Base-by-base conservation (phyloP, 1,140 invertebrate genomes). In the Cotesia glomerata region DNA sequence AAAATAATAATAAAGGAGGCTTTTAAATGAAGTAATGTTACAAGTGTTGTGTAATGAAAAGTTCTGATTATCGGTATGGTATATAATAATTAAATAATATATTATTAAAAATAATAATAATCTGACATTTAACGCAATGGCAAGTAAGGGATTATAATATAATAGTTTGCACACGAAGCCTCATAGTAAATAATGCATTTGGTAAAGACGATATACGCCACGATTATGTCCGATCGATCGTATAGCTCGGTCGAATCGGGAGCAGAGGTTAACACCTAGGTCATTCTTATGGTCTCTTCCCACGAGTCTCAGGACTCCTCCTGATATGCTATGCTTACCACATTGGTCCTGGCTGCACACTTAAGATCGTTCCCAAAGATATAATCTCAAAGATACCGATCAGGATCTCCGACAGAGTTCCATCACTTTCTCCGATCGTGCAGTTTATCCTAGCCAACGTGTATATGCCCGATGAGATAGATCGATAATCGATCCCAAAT, bases 341-440 rank as follows among this genome's bases (percentile, higher is more conserved):
- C 80, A 76, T 75, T 75, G 75, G 75, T 71, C 78, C 68, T 56
- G 26, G 26, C 26, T 26, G 76, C 74, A 74, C 77, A 45, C 39
- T 45, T 80, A 80, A 84, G 83, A 84, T 84, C 78, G 76, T 77
- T 75, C 78, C 58, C 68, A 74, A 75, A 76, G 82, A 84, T 84
- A 83, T 71, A 74, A 77, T 63, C 75, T 66, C 49, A 80, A 45
- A 45, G 82, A 83, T 84, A 83, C 73, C 74, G 77, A 84, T 84
- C 83, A 81, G 81, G 75, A 80, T 83, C 79, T 83, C 49, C 76
- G 75, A 76, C 67, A 74, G 36, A 80, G 82, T 84, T 82, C 82
- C 81, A 82, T 84, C 83, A 84, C 83, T 84, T 84, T 84, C 83
- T 84, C 83, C 71, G 56, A 72, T 75, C 74, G 77, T 82, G 76